phyloP scores from a whole-genome alignment of 2,888 invertebrate genomes.

The Polietes domitor region DNA sequence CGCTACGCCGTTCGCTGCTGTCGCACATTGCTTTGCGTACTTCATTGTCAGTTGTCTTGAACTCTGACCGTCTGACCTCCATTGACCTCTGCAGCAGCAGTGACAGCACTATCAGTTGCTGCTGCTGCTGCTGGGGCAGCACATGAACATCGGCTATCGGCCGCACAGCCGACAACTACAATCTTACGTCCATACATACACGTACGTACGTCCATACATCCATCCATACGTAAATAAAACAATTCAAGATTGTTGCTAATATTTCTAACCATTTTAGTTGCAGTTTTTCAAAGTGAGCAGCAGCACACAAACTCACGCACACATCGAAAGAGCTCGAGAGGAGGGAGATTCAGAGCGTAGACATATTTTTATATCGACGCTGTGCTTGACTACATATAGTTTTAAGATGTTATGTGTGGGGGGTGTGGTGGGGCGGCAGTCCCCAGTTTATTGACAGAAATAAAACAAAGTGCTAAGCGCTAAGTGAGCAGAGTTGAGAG shows the following conservation, averaged over 20 bases:
- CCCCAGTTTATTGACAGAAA: conserved; percentile 29
- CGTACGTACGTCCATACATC: too few species aligned
- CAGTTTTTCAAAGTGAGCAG: conserved; percentile 45
- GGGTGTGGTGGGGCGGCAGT: conserved; percentile 8
- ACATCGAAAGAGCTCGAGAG: background rate
- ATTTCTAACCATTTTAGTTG: conserved; percentile 38
- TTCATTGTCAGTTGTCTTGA: conserved; percentile 76
- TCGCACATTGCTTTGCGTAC: conserved; percentile 71
- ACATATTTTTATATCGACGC: background rate
- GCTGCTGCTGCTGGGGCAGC: conserved; percentile 21
- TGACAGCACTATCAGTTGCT: conserved; percentile 30
- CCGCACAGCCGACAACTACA: conserved; percentile 20
- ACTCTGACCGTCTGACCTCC: conserved; percentile 81
- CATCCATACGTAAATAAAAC: conserved; percentile 21
- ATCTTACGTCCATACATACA: conserved; percentile 14
- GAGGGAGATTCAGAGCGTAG: background rate
- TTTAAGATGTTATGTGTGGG: background rate
- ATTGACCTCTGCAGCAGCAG: conserved; percentile 69
- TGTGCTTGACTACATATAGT: background rate
- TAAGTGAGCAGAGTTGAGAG: conserved; percentile 46
- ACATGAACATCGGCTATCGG: conserved; percentile 16
- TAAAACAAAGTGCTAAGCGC: conserved; percentile 30
- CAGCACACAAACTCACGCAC: background rate
- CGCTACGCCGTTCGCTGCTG: background rate
- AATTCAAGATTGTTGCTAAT: conserved; percentile 52